phyloP scores from a whole-genome alignment of 2,888 invertebrate genomes.

The Watsonalla binaria region DNA sequence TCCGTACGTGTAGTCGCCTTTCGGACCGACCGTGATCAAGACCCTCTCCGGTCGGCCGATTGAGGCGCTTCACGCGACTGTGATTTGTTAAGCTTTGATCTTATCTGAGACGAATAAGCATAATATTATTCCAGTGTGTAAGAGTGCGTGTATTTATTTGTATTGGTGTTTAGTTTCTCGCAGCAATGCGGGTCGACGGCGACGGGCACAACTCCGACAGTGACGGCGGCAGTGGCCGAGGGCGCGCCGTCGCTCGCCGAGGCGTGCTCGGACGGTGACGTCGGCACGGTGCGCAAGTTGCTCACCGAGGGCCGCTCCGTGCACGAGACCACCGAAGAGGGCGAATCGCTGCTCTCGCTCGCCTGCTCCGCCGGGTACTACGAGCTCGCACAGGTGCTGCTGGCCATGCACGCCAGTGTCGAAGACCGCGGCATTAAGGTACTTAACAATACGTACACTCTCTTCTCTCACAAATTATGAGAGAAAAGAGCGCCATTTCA shows the following conservation, averaged over 20 bases:
- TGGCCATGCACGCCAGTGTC: conserved; percentile 98
- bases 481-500: too few species aligned
- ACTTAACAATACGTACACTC: neutral
- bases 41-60: conserved; percentile 47
- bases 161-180: conserved; percentile 30
- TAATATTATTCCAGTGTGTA: neutral
- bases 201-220: conserved; percentile 56
- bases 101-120: conserved; percentile 55
- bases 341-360: conserved; percentile 95
- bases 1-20: conserved; percentile 38
- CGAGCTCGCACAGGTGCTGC: conserved; percentile 96
- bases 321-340: conserved; percentile 98
- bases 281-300: conserved; percentile 93
- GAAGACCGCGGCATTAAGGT: conserved; percentile 97
- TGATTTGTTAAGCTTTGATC: conserved; percentile 76
- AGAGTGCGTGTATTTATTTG: neutral
- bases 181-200: conserved; percentile 71
- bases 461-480: too few species aligned
- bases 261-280: conserved; percentile 96
- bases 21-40: conserved; percentile 49
- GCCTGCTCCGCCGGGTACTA: conserved; percentile 99
- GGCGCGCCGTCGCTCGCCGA: conserved; percentile 89
- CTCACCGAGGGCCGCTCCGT: conserved; percentile 95
- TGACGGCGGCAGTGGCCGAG: conserved; percentile 79
- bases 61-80: conserved; percentile 51